These are phyloP conservation scores for Tuberolachnus salignus DNA, from an alignment of 2,888 invertebrate genomes.

Conservation along the genomic window DNA sequence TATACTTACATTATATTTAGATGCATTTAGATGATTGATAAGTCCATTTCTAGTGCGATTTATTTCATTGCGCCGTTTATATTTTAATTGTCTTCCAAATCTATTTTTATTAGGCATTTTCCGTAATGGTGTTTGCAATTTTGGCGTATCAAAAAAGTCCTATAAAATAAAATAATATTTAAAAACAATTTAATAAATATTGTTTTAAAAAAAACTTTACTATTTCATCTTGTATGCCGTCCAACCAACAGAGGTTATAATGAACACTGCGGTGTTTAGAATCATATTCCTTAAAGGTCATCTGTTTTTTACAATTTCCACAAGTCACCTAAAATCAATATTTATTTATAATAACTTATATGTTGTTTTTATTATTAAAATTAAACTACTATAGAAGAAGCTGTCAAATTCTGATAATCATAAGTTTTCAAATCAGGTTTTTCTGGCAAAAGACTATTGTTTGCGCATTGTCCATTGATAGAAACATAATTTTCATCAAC, in stretches of 20 bases:
- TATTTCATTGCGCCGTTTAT: conserved; percentile 13
- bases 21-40: conserved; percentile 12
- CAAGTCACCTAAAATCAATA: conserved; percentile 49
- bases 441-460: no score
- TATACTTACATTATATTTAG: conserved; percentile 8
- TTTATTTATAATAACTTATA: no score
- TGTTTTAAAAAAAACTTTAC: conserved; percentile 22
- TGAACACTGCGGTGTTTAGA: conserved; percentile 44
- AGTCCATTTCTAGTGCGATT: background rate
- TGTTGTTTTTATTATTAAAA: no score
- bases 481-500: no score
- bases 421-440: no score
- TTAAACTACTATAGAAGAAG: no score
- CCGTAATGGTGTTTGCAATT: conserved; percentile 10
- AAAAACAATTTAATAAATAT: background rate
- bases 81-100: background rate
- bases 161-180: conserved; percentile 13
- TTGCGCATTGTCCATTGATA: no score
- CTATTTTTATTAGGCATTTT: background rate
- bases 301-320: conserved; percentile 54
- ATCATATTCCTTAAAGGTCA: conserved; percentile 51
- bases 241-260: conserved; percentile 56
- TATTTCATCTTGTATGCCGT: conserved; percentile 46
- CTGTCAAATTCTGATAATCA: no score
- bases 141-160: conserved; percentile 14